A percentile compares a stretch with the other conserved stretches of the same genome.
Conservation (phyloP, 1,140 invertebrate species). For the Globodera ellingtonae region DNA sequence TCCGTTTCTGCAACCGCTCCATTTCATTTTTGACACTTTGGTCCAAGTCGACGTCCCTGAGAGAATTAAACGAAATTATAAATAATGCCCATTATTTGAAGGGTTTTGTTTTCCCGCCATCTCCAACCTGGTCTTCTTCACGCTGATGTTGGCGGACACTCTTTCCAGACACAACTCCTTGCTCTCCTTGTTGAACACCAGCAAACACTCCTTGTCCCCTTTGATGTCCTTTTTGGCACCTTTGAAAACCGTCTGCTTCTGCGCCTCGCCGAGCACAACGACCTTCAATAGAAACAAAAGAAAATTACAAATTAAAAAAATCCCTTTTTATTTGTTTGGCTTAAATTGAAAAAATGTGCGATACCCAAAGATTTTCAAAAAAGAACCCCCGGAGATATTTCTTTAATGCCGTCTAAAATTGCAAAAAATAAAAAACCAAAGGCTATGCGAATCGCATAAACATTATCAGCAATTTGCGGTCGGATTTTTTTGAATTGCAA, state of each 20-base stretch:
- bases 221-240: conserved; percentile 22
- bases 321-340: no score
- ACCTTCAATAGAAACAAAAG: conserved; percentile 5
- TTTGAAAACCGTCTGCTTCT: conserved; percentile 19
- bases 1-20: conserved; percentile 15
- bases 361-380: no score
- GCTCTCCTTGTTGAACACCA: conserved; percentile 17
- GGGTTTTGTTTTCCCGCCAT: not conserved
- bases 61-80: not conserved
- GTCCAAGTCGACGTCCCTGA: not conserved
- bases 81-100: no score
- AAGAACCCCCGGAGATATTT: no score
- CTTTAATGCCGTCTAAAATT: no score
- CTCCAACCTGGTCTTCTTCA: conserved; percentile 26
- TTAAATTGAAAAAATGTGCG: no score
- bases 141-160: conserved; percentile 22
- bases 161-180: conserved; percentile 19
- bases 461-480: not conserved
- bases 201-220: conserved; percentile 27
- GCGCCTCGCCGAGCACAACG: conserved; percentile 18
- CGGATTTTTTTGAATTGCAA: not conserved
- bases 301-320: not conserved
- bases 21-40: conserved; percentile 12
- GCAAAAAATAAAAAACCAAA: no score
- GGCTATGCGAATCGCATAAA: no score